These are phyloP conservation scores for Graphium colonna DNA, from an alignment of 2,888 invertebrate genomes.

Conservation along the genomic window DNA sequence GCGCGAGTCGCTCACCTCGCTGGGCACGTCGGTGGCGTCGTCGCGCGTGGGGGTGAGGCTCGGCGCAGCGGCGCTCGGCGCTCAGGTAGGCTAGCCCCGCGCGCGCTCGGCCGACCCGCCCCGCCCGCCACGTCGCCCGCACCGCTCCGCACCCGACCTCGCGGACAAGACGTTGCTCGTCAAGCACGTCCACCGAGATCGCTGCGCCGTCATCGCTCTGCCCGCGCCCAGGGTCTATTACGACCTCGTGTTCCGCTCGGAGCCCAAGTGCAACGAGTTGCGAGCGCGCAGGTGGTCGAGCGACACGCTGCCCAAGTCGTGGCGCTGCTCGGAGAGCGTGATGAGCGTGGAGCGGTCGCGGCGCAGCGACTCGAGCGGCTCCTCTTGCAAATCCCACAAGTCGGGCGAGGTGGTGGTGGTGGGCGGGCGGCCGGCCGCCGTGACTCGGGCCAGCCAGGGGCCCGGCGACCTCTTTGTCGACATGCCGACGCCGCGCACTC, in stretches of 20 bases:
- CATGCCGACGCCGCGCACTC: conserved; percentile 71
- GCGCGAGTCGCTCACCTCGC: conserved; percentile 88
- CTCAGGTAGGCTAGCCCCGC: conserved; percentile 83
- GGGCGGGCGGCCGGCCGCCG: conserved; percentile 73
- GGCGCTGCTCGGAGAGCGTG: conserved; percentile 70
- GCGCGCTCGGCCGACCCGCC: conserved; percentile 73
- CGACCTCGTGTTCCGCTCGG: conserved; percentile 57
- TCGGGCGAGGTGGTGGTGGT: conserved; percentile 67
- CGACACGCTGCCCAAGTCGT: conserved; percentile 63
- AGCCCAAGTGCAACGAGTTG: conserved; percentile 45
- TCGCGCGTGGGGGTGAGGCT: conserved; percentile 85
- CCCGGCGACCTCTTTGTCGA: conserved; percentile 68
- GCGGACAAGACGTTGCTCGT: conserved; percentile 69
- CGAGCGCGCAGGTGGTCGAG: conserved; percentile 64
- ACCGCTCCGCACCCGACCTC: conserved; percentile 60
- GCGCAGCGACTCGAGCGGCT: conserved; percentile 46
- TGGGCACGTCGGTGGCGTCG: conserved; percentile 82
- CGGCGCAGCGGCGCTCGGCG: conserved; percentile 84
- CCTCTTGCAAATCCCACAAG: conserved; percentile 34
- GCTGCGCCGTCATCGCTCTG: conserved; percentile 71
- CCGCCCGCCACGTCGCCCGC: too few species aligned
- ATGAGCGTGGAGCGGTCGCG: conserved; percentile 56
- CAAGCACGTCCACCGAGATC: conserved; percentile 63
- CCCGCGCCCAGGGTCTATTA: conserved; percentile 67
- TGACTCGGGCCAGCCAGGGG: conserved; percentile 76